A percentile compares a stretch with the other conserved stretches of the same genome.
phyloP scores from a whole-genome alignment of 1,140 invertebrate species.

The Drosophila kohkoa region DNA sequence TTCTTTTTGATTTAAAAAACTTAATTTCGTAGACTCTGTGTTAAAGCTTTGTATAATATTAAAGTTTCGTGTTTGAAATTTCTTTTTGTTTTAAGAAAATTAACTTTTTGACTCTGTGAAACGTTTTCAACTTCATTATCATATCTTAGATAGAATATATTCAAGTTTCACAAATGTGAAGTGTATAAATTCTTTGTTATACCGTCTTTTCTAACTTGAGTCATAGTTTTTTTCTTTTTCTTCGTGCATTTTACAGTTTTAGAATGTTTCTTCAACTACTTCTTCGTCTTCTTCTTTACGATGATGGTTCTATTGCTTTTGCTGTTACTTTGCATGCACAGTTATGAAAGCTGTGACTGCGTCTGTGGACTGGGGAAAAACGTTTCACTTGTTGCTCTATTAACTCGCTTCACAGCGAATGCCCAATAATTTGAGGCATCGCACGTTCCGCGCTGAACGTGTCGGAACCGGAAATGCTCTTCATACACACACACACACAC shows the following conservation, averaged over 20 bases:
- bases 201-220: neutral
- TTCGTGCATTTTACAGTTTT: conserved; percentile 36
- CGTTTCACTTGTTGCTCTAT: conserved; percentile 73
- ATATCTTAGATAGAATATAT: no score
- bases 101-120: no score
- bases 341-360: conserved; percentile 43
- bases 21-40: no score
- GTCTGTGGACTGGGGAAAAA: conserved; percentile 27
- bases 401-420: conserved; percentile 59
- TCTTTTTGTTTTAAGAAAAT: no score
- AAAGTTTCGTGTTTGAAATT: no score
- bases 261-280: conserved; percentile 27
- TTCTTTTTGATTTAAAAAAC: no score
- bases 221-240: neutral
- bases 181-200: neutral
- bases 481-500: conserved; percentile 13
- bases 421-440: conserved; percentile 57
- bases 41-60: no score
- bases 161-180: neutral
- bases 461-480: conserved; percentile 37
- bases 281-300: neutral
- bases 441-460: conserved; percentile 31
- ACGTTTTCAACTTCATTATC: no score
- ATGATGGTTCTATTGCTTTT: conserved; percentile 25
- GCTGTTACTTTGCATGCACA: conserved; percentile 73